Percentiles rank a stretch among this genome's conserved stretches.
Evolutionary conservation across 92 coral and sea anemone species (phyloP).

Genomic region (Micromussa lordhowensis): DNA sequence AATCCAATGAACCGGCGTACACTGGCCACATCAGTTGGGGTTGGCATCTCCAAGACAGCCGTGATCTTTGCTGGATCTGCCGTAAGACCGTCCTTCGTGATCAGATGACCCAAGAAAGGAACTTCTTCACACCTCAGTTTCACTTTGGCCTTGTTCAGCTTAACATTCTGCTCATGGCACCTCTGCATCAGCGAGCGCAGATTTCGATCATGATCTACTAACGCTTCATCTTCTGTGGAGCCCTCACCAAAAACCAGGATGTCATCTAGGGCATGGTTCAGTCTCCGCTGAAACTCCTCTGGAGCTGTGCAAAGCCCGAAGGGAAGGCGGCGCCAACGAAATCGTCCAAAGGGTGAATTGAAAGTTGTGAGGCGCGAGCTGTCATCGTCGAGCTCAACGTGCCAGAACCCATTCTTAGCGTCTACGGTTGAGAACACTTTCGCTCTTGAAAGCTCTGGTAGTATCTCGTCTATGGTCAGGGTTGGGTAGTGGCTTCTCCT

Average conservation of each 20-base stretch:
- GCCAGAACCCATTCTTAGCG: constrained; percentile 10
- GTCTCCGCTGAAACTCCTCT: background rate
- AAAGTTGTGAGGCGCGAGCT: too few species aligned
- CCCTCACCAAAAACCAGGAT: background rate
- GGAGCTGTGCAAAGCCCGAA: constrained; percentile 27
- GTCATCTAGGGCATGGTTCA: constrained; percentile 8
- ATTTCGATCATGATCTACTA: constrained; percentile 10
- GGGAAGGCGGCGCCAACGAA: too few species aligned
- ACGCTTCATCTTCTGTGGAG: constrained; percentile 6
- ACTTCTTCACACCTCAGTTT: too few species aligned
- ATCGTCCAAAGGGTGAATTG: too few species aligned
- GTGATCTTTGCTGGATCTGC: constrained; percentile 38
- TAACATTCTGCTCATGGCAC: constrained; percentile 8
- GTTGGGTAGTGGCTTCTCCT: too few species aligned
- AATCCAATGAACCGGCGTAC: constrained; percentile 45
- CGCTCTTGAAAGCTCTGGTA: constrained; percentile 29
- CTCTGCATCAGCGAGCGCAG: constrained; percentile 7
- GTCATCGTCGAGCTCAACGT: too few species aligned
- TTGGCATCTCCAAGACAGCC: constrained; percentile 45
- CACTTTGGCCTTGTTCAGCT: constrained; percentile 8
- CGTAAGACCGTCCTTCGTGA: background rate
- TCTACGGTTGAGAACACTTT: constrained; percentile 30
- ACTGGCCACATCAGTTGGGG: too few species aligned
- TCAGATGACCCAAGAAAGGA: too few species aligned
- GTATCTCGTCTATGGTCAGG: constrained; percentile 45